A percentile compares a stretch with the other conserved stretches of the same genome.
Evolutionary conservation across 2,113 vertebrate genomes (phyloP).

Genomic region (Pyrgilauda ruficollis): DNA sequence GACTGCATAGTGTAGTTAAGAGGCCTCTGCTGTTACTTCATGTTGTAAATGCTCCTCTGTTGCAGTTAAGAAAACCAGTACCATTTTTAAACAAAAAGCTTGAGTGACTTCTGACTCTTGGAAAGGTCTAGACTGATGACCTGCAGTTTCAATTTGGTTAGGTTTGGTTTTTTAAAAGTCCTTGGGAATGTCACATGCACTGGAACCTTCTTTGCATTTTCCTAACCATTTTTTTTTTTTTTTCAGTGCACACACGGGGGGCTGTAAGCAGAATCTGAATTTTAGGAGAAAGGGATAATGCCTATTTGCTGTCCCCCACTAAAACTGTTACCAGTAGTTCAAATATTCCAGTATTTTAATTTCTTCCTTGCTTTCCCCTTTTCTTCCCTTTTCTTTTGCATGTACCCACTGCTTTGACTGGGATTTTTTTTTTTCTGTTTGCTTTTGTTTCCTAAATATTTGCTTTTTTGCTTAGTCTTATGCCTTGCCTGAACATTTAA

Average conservation of each 20-base stretch:
- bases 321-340: not conserved
- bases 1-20: not conserved
- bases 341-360: not conserved
- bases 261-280: not conserved
- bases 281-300: not conserved
- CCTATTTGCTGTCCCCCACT: rapidly evolving
- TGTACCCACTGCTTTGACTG: not conserved
- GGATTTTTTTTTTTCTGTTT: not conserved
- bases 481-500: not conserved
- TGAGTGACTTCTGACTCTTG: not conserved
- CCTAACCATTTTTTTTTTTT: not conserved
- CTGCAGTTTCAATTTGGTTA: not conserved
- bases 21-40: not conserved
- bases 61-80: not conserved
- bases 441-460: not conserved
- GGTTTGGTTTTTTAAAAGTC: not conserved
- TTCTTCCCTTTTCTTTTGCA: not conserved
- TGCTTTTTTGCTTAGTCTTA: not conserved
- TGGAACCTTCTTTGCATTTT: not conserved
- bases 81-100: not conserved
- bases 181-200: rapidly evolving
- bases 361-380: not conserved
- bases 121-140: not conserved
- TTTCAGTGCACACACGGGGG: rapidly evolving
- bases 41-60: not conserved